A percentile compares a stretch with the other conserved stretches of the same genome.
These are phyloP conservation scores for Hirundo rustica DNA, from an alignment of 2,797 vertebrate genomes.

Conservation along the genomic window DNA sequence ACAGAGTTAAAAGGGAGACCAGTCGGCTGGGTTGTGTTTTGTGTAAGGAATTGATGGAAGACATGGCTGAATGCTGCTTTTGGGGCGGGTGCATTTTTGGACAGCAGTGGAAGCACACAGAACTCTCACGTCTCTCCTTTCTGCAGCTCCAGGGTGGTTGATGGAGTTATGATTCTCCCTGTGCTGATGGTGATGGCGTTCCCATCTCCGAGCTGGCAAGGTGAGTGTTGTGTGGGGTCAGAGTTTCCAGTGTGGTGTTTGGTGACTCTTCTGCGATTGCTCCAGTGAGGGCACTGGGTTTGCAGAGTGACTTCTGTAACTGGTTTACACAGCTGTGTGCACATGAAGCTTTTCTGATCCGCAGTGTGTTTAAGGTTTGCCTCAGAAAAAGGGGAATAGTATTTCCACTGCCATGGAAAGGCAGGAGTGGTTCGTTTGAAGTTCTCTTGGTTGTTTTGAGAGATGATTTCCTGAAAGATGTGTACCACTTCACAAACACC, in stretches of 20 bases:
- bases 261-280: fast-evolving
- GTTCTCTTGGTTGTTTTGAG: not conserved
- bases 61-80: fast-evolving
- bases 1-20: not conserved
- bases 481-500: fast-evolving
- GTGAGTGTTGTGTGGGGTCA: conserved; percentile 74
- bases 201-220: conserved; percentile 82
- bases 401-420: not conserved
- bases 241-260: not conserved
- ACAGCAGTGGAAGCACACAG: not conserved
- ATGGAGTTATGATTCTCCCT: conserved; percentile 83
- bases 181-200: conserved; percentile 81
- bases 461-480: not conserved
- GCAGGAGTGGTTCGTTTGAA: not conserved
- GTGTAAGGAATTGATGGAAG: not conserved
- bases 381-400: not conserved
- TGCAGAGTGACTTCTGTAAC: not conserved
- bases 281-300: not conserved
- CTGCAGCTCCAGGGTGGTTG: conserved; percentile 80
- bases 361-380: fast-evolving
- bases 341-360: fast-evolving
- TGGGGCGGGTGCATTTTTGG: fast-evolving
- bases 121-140: not conserved
- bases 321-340: fast-evolving
- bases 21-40: fast-evolving